phyloP scores from a whole-genome alignment of 2,888 invertebrate genomes.

The Eupithecia tripunctaria region DNA sequence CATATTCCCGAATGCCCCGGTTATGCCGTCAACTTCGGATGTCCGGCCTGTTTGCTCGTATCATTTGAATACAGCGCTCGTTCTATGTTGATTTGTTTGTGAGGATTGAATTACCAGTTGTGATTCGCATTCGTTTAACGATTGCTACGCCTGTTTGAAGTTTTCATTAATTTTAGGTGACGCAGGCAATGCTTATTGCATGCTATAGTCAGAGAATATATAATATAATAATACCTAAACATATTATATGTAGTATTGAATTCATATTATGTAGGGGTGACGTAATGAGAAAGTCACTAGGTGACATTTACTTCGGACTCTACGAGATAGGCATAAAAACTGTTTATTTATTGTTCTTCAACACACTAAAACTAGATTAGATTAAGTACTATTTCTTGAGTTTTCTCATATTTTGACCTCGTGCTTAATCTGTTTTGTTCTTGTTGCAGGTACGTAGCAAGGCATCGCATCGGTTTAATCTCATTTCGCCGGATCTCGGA shows the following conservation, averaged over 20 bases:
- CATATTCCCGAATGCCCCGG: constrained; percentile 39
- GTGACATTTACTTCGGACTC: neutral
- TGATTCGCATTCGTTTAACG: constrained; percentile 27
- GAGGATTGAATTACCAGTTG: constrained; percentile 53
- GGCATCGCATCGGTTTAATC: constrained; percentile 30
- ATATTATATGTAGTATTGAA: neutral
- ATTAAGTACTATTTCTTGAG: neutral
- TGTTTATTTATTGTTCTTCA: too few species aligned
- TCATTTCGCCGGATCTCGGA: constrained; percentile 48
- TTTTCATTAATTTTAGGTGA: constrained; percentile 17
- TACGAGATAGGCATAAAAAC: neutral
- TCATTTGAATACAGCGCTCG: constrained; percentile 57
- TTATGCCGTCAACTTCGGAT: constrained; percentile 48
- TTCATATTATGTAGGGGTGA: neutral
- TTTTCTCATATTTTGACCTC: constrained; percentile 12
- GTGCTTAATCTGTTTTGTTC: constrained; percentile 41
- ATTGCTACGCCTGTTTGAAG: constrained; percentile 16
- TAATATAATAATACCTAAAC: too few species aligned
- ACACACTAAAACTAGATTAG: too few species aligned
- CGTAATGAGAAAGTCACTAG: neutral
- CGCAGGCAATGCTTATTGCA: constrained; percentile 1
- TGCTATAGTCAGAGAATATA: neutral
- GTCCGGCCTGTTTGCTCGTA: constrained; percentile 57
- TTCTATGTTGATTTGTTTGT: constrained; percentile 59
- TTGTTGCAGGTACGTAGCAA: constrained; percentile 66